Percentiles rank a stretch among this genome's conserved stretches.
Conservation (phyloP, 2,888 invertebrate genomes). For the Epinotia ramella region DNA sequence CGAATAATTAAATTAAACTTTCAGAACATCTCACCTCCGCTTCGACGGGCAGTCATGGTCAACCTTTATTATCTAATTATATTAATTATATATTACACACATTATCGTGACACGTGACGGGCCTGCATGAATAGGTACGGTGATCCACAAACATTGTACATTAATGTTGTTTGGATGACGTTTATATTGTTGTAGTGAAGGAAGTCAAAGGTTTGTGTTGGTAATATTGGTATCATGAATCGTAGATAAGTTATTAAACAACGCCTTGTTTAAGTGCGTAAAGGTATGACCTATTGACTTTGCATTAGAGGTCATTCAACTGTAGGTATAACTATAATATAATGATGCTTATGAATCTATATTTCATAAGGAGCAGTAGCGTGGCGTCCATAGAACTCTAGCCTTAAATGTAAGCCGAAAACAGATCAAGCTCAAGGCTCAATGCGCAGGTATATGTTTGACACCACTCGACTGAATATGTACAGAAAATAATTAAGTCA, state of each 20-base stretch:
- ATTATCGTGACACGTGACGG: constrained; percentile 35
- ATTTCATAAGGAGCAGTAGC: too few species aligned
- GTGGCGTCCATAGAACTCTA: too few species aligned
- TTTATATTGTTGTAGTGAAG: background rate
- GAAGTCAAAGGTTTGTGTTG: background rate
- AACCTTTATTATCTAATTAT: constrained; percentile 39
- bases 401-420: too few species aligned
- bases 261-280: too few species aligned
- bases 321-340: too few species aligned
- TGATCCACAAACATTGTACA: constrained; percentile 1
- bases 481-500: too few species aligned
- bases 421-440: too few species aligned
- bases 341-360: too few species aligned
- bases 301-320: too few species aligned
- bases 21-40: constrained; percentile 4
- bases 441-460: too few species aligned
- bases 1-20: background rate
- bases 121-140: constrained; percentile 16
- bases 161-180: background rate
- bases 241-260: background rate
- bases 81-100: constrained; percentile 38
- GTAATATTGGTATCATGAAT: background rate
- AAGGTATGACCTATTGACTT: too few species aligned
- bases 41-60: constrained; percentile 27
- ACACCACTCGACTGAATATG: too few species aligned